Conservation (phyloP, 2,888 invertebrate species). For the Ophraella communa region DNA sequence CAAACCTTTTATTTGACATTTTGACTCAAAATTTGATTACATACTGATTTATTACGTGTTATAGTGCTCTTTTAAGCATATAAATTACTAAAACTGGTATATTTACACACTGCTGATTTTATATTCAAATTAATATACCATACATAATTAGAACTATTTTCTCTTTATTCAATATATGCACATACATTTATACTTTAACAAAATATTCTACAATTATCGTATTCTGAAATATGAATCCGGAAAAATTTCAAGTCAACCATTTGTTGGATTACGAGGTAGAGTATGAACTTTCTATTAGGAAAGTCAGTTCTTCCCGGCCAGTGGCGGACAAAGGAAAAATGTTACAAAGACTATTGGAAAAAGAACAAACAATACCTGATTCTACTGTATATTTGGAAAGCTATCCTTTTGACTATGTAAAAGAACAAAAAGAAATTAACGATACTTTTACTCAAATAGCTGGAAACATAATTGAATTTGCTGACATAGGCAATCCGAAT, state of each 20-base stretch:
- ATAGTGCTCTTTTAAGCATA: no score
- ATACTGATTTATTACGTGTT: no score
- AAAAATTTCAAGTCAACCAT: slow-evolving; percentile 9
- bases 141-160: no score
- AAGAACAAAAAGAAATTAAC: neutral
- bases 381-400: neutral
- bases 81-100: no score
- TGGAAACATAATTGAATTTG: neutral
- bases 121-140: no score
- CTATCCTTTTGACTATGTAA: neutral
- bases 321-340: slow-evolving; percentile 20
- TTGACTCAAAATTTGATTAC: no score
- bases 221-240: slow-evolving; percentile 12
- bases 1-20: no score
- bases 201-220: no score
- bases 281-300: neutral
- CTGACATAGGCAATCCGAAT: neutral
- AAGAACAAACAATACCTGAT: slow-evolving; percentile 8
- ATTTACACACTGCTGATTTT: no score
- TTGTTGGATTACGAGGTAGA: slow-evolving; percentile 9
- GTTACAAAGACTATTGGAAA: slow-evolving; percentile 12
- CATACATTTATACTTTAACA: no score
- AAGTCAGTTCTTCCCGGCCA: neutral
- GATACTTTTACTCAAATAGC: neutral
- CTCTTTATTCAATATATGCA: no score